These are phyloP conservation scores for Anthrax anthrax DNA, from an alignment of 2,888 invertebrate genomes.

Conservation along the genomic window DNA sequence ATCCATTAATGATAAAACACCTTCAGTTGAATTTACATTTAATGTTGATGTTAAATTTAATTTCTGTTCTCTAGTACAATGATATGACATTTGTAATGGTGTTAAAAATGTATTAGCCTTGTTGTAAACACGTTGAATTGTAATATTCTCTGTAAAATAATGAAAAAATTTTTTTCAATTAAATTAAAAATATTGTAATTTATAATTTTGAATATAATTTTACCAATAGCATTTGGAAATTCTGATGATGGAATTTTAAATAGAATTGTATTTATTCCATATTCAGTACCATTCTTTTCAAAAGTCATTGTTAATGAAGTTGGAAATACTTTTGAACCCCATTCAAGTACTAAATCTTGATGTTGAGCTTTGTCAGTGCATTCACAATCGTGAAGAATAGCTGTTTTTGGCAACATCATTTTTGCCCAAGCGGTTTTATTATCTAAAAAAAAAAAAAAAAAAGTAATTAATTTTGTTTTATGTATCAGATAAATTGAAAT, in stretches of 20 bases:
- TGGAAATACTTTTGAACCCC: conserved; percentile 17
- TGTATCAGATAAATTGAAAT: too few species aligned
- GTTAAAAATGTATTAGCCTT: conserved; percentile 39
- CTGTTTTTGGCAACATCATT: conserved; percentile 36
- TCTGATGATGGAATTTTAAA: conserved; percentile 8
- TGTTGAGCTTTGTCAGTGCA: conserved; percentile 33
- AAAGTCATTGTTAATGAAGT: conserved; percentile 33
- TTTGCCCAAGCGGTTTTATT: conserved; percentile 19
- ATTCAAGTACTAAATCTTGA: conserved; percentile 30
- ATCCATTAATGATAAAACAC: conserved; percentile 41
- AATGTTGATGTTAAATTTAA: conserved; percentile 39
- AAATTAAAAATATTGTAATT: not conserved
- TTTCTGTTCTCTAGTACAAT: conserved; percentile 46
- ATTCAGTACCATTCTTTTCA: conserved; percentile 28
- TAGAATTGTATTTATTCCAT: conserved; percentile 21
- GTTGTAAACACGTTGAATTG: not conserved
- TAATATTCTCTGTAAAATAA: not conserved
- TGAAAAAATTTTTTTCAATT: not conserved
- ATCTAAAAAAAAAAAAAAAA: conserved; percentile 19
- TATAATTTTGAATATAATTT: not conserved
- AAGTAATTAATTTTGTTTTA: not conserved
- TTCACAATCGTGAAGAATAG: conserved; percentile 26
- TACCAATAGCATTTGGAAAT: conserved; percentile 31
- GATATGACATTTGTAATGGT: conserved; percentile 54
- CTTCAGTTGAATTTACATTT: conserved; percentile 22